These are phyloP conservation scores for Ciconia nigra DNA, from an alignment of 2,797 vertebrate species.

Conservation along the genomic window DNA sequence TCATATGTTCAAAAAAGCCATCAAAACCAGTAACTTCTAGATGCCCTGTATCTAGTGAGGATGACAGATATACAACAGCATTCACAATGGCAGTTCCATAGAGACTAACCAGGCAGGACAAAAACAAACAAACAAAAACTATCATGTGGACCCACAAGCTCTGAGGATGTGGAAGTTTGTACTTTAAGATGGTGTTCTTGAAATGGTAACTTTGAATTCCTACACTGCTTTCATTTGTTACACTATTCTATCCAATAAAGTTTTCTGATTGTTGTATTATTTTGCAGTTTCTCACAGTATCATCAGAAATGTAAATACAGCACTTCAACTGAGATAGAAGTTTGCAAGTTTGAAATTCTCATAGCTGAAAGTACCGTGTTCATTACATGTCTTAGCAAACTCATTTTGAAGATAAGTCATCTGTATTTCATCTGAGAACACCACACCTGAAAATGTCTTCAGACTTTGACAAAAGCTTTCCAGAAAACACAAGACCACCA, in stretches of 20 bases:
- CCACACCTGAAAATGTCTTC: not conserved
- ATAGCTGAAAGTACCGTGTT: not conserved
- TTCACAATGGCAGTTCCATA: not conserved
- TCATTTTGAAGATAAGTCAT: not conserved
- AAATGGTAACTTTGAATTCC: not conserved
- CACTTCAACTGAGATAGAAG: not conserved
- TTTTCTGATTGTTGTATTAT: not conserved
- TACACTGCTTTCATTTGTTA: not conserved
- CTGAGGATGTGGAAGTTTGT: rapidly evolving
- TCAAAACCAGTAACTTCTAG: not conserved
- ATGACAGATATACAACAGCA: not conserved
- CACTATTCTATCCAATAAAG: not conserved
- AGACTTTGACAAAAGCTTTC: not conserved
- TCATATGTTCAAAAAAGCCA: not conserved
- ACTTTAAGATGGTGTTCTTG: not conserved
- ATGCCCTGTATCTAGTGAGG: not conserved
- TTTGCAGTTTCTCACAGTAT: not conserved
- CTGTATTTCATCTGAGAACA: not conserved
- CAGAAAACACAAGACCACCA: not conserved
- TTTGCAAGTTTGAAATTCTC: not conserved
- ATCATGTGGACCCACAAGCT: not conserved
- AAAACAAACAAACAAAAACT: not conserved
- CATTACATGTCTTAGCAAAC: not conserved
- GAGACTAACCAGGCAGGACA: not conserved
- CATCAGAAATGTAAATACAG: not conserved